These are phyloP conservation scores for Dendrolimus punctatus DNA, from an alignment of 1,140 invertebrate genomes.

Conservation along the genomic window DNA sequence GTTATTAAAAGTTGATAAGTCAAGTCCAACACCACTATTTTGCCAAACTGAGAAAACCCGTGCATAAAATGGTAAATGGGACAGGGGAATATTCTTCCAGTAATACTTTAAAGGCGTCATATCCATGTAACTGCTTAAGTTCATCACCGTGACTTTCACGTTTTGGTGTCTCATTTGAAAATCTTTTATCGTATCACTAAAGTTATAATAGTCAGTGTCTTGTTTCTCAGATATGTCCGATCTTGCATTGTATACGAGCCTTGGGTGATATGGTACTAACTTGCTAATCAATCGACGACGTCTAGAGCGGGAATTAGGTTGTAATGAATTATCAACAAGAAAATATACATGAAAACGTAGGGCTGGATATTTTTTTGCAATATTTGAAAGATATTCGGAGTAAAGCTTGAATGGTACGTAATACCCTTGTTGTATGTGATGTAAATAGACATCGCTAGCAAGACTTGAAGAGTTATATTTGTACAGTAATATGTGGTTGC, in stretches of 20 bases:
- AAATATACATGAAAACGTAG: constrained; percentile 42
- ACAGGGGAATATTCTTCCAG: constrained; percentile 41
- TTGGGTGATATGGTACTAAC: constrained; percentile 19
- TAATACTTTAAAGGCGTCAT: constrained; percentile 41
- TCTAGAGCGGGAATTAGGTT: constrained; percentile 14
- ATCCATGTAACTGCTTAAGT: constrained; percentile 47
- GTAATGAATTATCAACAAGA: constrained; percentile 40
- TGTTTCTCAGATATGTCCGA: constrained; percentile 24
- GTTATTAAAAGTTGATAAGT: constrained; percentile 38
- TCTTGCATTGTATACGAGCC: constrained; percentile 13
- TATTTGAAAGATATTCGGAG: constrained; percentile 39
- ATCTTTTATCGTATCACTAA: constrained; percentile 15
- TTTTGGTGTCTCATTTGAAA: constrained; percentile 40
- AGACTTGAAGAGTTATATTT: constrained; percentile 39
- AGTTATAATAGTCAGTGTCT: constrained; percentile 6
- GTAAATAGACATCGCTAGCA: constrained; percentile 39
- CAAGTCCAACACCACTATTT: constrained; percentile 47
- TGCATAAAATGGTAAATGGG: constrained; percentile 44
- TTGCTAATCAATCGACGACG: constrained; percentile 25
- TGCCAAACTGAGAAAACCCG: constrained; percentile 51
- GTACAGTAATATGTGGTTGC: constrained; percentile 32
- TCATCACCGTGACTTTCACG: constrained; percentile 42
- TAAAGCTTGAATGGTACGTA: constrained; percentile 29
- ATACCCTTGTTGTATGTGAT: constrained; percentile 29
- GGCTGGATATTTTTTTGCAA: constrained; percentile 37